These are phyloP conservation scores for Pedionomus torquatus DNA, from an alignment of 2,113 vertebrate genomes.

Conservation along the genomic window DNA sequence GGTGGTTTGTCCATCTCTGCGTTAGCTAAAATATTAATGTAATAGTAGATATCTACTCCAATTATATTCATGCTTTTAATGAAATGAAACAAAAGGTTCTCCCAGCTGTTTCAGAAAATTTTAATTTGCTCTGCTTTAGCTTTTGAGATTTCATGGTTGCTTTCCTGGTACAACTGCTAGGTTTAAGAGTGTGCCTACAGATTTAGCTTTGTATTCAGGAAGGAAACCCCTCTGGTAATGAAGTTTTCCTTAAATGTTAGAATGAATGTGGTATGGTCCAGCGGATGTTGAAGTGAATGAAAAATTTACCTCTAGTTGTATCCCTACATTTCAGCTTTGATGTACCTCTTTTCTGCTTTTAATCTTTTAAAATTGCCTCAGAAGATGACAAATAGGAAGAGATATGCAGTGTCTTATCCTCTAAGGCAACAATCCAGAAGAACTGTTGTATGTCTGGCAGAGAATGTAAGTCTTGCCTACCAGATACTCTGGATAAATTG, in stretches of 20 bases:
- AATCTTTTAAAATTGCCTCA: background rate
- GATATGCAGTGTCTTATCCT: background rate
- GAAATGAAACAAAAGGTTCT: conserved; percentile 31
- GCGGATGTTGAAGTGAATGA: background rate
- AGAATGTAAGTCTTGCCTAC: background rate
- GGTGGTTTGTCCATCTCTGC: background rate
- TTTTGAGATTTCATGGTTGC: conserved; percentile 47
- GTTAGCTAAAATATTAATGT: background rate
- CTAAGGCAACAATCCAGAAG: background rate
- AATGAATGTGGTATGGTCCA: background rate
- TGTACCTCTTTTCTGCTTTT: background rate
- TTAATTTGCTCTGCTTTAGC: conserved; percentile 52
- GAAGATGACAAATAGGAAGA: background rate
- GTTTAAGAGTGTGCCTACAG: conserved; percentile 56
- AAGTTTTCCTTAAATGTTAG: background rate
- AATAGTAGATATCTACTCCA: background rate
- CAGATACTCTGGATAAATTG: conserved; percentile 57
- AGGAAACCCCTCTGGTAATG: background rate
- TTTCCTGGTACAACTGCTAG: conserved; percentile 49
- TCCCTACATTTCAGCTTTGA: background rate
- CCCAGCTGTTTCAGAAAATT: conserved; percentile 54
- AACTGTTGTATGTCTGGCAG: background rate
- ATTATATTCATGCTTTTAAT: conserved; percentile 21
- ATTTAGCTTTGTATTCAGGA: conserved; percentile 38
- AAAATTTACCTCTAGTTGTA: background rate